Evolutionary conservation across 2,113 vertebrate species (phyloP).

Genomic region (Chionis minor): DNA sequence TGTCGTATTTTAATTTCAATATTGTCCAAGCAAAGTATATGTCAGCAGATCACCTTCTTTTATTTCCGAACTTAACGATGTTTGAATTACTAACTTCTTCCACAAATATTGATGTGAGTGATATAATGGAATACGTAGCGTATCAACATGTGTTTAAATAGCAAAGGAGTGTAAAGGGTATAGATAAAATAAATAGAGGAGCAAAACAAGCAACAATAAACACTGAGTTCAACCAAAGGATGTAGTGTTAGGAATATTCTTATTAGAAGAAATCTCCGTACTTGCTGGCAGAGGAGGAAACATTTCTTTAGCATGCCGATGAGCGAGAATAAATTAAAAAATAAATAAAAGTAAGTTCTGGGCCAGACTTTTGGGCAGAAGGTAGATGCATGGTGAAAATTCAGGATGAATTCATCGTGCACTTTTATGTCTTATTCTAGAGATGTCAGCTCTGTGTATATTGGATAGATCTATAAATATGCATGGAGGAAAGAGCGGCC

Average conservation of each 20-base stretch:
- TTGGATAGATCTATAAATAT: background rate
- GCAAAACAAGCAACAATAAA: background rate
- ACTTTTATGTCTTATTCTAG: background rate
- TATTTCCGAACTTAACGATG: background rate
- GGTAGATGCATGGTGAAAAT: background rate
- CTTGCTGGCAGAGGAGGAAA: background rate
- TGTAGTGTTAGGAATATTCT: background rate
- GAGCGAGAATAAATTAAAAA: background rate
- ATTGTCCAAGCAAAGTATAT: background rate
- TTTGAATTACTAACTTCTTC: background rate
- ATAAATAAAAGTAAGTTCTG: background rate
- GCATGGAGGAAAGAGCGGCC: background rate
- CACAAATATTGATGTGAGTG: background rate
- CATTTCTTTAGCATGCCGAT: background rate
- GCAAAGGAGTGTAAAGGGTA: background rate
- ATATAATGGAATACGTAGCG: background rate
- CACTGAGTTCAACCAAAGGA: background rate
- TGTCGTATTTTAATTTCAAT: background rate
- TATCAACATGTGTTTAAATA: background rate
- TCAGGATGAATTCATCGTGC: background rate
- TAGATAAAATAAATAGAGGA: background rate
- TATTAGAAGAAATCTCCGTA: background rate
- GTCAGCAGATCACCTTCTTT: background rate
- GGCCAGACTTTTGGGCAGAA: background rate
- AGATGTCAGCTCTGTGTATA: accelerated